Conservation (phyloP, 2,888 invertebrate species). For the Synergus laeviventris region DNA sequence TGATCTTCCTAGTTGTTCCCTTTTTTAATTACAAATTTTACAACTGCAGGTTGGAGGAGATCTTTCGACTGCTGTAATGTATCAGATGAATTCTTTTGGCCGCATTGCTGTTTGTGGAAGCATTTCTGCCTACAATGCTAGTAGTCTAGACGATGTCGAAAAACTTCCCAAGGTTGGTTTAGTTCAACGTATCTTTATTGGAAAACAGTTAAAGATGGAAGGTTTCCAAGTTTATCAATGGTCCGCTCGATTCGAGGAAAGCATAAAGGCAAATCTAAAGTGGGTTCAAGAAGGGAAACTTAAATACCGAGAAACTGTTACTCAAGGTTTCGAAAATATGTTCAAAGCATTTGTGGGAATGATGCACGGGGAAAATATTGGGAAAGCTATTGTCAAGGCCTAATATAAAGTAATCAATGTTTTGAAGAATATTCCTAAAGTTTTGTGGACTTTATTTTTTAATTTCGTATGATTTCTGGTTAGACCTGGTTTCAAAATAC, state of each 20-base stretch:
- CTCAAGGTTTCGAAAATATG: slow-evolving; percentile 86
- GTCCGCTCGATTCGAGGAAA: slow-evolving; percentile 80
- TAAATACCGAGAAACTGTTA: slow-evolving; percentile 83
- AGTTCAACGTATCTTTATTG: slow-evolving; percentile 79
- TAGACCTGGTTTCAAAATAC: not conserved
- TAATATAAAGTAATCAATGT: slow-evolving; percentile 61
- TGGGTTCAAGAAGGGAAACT: slow-evolving; percentile 85
- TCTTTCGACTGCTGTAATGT: slow-evolving; percentile 79
- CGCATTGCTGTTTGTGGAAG: slow-evolving; percentile 82
- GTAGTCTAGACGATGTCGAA: slow-evolving; percentile 56
- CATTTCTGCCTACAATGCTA: slow-evolving; percentile 81
- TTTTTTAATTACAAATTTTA: not conserved
- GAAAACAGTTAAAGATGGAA: slow-evolving; percentile 80
- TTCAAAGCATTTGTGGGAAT: slow-evolving; percentile 83
- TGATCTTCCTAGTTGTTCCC: not conserved
- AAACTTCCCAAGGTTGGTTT: slow-evolving; percentile 77
- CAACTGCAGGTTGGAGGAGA: slow-evolving; percentile 82
- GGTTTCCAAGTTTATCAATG: slow-evolving; percentile 80
- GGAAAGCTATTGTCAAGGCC: slow-evolving; percentile 84
- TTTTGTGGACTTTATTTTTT: not conserved
- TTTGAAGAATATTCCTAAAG: too few species aligned
- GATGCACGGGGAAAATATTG: slow-evolving; percentile 82
- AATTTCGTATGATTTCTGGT: not conserved
- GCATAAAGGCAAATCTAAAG: slow-evolving; percentile 80
- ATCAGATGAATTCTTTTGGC: slow-evolving; percentile 81